phyloP scores from a whole-genome alignment of 2,797 vertebrate species.

The Sebastes hopkinsi region DNA sequence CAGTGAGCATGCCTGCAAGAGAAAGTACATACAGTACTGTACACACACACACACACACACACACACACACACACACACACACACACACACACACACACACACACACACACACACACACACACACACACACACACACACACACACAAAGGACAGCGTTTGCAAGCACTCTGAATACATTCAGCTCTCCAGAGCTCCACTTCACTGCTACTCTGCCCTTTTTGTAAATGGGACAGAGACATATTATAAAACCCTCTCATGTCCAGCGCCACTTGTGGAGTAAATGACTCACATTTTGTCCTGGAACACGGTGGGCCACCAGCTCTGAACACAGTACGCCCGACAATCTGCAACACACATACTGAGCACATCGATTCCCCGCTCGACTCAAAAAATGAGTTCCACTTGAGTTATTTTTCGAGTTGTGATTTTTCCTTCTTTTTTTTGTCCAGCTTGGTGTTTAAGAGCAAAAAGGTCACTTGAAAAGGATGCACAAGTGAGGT shows the following conservation, averaged over 20 bases:
- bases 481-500: background rate
- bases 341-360: background rate
- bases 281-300: conserved; percentile 14
- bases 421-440: background rate
- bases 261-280: background rate
- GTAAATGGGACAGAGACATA: background rate
- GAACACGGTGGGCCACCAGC: background rate
- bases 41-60: background rate
- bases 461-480: background rate
- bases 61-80: background rate
- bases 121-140: background rate
- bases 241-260: background rate
- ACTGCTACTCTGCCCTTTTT: background rate
- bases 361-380: background rate
- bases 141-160: background rate
- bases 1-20: background rate
- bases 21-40: background rate
- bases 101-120: background rate
- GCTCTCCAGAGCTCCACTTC: background rate
- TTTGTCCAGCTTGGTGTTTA: background rate
- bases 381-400: background rate
- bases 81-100: background rate
- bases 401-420: background rate
- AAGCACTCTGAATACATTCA: background rate
- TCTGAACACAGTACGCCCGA: background rate